Percentiles rank a stretch among this genome's conserved stretches.
Conservation (phyloP, 2,888 invertebrate species). For the Ornithoptera alexandrae region DNA sequence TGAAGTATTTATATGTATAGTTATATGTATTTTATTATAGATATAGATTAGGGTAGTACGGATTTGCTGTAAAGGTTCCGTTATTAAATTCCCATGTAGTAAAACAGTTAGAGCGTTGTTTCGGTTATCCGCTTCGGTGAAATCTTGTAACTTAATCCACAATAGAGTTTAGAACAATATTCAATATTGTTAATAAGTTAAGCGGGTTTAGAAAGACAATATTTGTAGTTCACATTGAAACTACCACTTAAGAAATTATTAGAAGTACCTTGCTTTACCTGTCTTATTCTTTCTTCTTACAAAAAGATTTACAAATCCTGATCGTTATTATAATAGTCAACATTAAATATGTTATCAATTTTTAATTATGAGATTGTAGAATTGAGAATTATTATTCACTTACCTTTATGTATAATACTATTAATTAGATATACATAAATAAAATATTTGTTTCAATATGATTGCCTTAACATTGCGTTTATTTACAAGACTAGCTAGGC, state of each 20-base stretch:
- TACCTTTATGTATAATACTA: too few species aligned
- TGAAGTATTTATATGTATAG: background rate
- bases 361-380: background rate
- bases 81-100: slow-evolving; percentile 12
- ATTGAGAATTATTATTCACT: background rate
- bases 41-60: background rate
- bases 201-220: slow-evolving; percentile 19
- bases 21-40: too few species aligned
- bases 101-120: slow-evolving; percentile 19
- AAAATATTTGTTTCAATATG: background rate
- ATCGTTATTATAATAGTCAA: background rate
- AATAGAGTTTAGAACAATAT: slow-evolving; percentile 26
- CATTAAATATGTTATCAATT: background rate
- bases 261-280: slow-evolving; percentile 2
- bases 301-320: too few species aligned
- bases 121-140: slow-evolving; percentile 27
- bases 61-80: slow-evolving; percentile 5
- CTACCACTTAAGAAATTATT: slow-evolving; percentile 5
- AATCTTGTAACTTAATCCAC: slow-evolving; percentile 26
- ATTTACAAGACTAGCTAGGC: background rate
- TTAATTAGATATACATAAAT: too few species aligned
- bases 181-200: slow-evolving; percentile 28
- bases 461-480: slow-evolving; percentile 2
- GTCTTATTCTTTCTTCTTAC: background rate
- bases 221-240: slow-evolving; percentile 20